These are phyloP conservation scores for Meteorus sp. DNA, from an alignment of 1,140 invertebrate species.

Conservation along the genomic window DNA sequence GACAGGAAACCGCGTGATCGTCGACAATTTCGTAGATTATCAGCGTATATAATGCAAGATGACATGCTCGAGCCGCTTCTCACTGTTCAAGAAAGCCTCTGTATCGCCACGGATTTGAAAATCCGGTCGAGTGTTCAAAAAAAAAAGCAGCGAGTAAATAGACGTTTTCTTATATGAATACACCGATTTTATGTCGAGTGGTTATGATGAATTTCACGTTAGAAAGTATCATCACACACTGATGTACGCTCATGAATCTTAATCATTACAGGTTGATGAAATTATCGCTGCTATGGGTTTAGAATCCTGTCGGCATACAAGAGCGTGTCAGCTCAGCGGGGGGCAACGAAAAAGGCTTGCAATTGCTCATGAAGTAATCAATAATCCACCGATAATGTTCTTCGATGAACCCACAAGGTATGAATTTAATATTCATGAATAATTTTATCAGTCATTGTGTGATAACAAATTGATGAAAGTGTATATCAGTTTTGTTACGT, in stretches of 20 bases:
- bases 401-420: constrained; percentile 93
- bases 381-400: constrained; percentile 89
- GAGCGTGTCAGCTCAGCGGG: constrained; percentile 76
- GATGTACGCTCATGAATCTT: constrained; percentile 1
- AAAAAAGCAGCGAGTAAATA: constrained; percentile 73
- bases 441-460: constrained; percentile 14
- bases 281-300: constrained; percentile 74
- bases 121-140: constrained; percentile 66
- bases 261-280: constrained; percentile 64
- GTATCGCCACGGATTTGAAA: constrained; percentile 85
- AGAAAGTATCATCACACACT: background rate
- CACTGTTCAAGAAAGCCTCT: constrained; percentile 84
- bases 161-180: too few relatives aligned
- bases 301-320: constrained; percentile 66
- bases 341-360: constrained; percentile 86
- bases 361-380: constrained; percentile 83
- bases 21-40: constrained; percentile 77
- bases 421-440: background rate
- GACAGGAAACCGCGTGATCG: constrained; percentile 74
- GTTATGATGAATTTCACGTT: too few relatives aligned
- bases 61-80: constrained; percentile 81
- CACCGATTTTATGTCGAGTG: too few relatives aligned
- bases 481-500: too few relatives aligned
- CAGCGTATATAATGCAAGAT: constrained; percentile 91
- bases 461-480: too few relatives aligned